Evolutionary conservation across 2,797 vertebrate species (phyloP), one percentile per base, ranked within the genome.

Genomic region (Ispidina lecontei): DNA sequence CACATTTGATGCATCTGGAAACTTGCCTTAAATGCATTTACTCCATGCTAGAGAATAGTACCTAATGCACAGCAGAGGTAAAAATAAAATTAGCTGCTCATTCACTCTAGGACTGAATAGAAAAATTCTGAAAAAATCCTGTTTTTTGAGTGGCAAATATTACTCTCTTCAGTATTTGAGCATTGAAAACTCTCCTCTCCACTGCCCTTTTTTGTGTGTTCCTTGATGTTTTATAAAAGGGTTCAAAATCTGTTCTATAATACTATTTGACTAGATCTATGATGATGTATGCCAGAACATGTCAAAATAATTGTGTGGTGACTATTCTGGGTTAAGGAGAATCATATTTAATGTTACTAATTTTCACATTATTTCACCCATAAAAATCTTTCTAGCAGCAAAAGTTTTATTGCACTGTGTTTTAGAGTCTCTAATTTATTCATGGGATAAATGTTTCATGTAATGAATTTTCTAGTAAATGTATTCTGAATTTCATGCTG

Each of bases 391-490:
- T 97, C 97, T 96, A 97, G 96, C 97, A 97, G 97, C 94, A 97
- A 94, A 98, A 97, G 95, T 97, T 98, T 98, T 98, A 98, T 97
- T 97, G 96, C 93, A 93, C 87, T 97, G 87, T 96, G 96, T 97
- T 97, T 96, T 96, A 97, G 95, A 95, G 85, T 94, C 95, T 97
- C 94, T 98, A 97, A 98, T 98, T 97, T 98, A 98, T 97, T 97
- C 97, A 97, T 97, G 97, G 95, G 96, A 97, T 97, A 98, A 97
- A 97, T 97, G 97, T 97, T 98, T 98, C 97, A 97, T 97, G 96
- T 97, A 97, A 97, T 98, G 96, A 97, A 97, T 98, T 98, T 98
- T 96, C 89, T 94, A 96, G 96, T 96, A 97, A 97, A 98, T 98
- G 95, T 97, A 97, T 97, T 97, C 95, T 97, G 96, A 98, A 97